A percentile compares a stretch with the other conserved stretches of the same genome.
Conservation (phyloP, 1,140 invertebrate species). For the Yoshiicerus persimilis region DNA sequence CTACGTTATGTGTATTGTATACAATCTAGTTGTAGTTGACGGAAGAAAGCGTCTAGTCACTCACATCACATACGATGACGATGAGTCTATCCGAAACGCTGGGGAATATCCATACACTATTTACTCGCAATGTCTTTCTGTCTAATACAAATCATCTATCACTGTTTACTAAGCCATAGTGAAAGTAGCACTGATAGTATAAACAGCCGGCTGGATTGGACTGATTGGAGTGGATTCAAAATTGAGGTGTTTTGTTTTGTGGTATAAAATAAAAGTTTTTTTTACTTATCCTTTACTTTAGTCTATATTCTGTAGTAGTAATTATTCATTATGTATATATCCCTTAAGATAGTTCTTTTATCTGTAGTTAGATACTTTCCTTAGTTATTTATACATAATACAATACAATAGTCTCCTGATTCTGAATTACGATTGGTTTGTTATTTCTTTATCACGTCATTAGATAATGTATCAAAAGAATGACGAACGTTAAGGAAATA, state of each 20-base stretch:
- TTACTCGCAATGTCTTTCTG: neutral
- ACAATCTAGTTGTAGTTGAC: neutral
- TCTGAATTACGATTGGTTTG: conserved; percentile 22
- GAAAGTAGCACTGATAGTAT: neutral
- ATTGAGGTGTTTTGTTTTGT: neutral
- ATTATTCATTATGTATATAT: neutral
- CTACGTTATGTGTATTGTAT: neutral
- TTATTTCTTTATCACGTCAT: conserved; percentile 37
- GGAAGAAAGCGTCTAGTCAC: neutral
- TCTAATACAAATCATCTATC: neutral
- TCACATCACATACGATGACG: neutral
- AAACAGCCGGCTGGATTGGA: conserved; percentile 18
- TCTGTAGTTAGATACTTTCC: neutral
- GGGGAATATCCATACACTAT: neutral
- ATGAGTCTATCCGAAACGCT: neutral
- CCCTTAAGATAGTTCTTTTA: neutral
- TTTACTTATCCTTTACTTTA: neutral
- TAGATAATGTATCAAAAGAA: conserved; percentile 14
- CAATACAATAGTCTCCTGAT: conserved; percentile 14
- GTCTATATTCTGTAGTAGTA: neutral
- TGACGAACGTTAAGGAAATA: conserved; percentile 26
- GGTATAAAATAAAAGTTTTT: conserved; percentile 25
- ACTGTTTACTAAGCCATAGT: neutral
- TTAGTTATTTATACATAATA: neutral
- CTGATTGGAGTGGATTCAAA: conserved; percentile 18